Base-by-base conservation (phyloP, 1,140 invertebrate genomes). In the Meteorus sp. region DNA sequence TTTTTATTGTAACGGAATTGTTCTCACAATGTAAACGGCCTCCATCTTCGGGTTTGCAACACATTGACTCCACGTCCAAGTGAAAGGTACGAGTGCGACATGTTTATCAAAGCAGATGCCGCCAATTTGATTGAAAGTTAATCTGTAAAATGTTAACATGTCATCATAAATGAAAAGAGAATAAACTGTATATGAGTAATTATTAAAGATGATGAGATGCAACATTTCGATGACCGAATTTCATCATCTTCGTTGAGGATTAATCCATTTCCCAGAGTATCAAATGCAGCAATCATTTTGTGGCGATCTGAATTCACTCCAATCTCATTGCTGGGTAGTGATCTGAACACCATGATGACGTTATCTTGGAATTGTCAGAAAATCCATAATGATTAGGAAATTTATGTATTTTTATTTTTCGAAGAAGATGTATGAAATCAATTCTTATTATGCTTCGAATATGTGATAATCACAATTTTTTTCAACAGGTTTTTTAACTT, bases 361-460 rank as follows among this genome's bases (percentile, higher is more conserved):
- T 66, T 64, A 47, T 69, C 61, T 71, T 71, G 62, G n/a, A n/a
- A n/a, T n/a, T n/a, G n/a, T n/a, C n/a, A 74, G 31, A 74, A 71
- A 68, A 4, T 5, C 9, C 27, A 29, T 9, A 29, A 29, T 48
- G 63, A 70, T 72, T 66, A n/a, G n/a, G n/a, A n/a, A n/a, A n/a
- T n/a, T n/a, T n/a, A n/a, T n/a, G n/a, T n/a, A n/a, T n/a, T n/a
- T n/a, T n/a, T n/a, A n/a, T n/a, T n/a, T n/a, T n/a, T n/a, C n/a
- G n/a, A n/a, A n/a, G n/a, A n/a, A n/a, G n/a, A n/a, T n/a, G n/a
- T n/a, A n/a, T n/a, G n/a, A 62, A 35, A 67, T 55, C 51, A 31
- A 53, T 47, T 56, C 57, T 61, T 59, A 63, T 58, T 33, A 65
- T 35, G 9, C 23, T 23, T 19, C 15, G 19, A 43, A 55, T 45